These are phyloP conservation scores for Sardinella longiceps DNA, from an alignment of 2,797 vertebrate genomes.

Conservation along the genomic window DNA sequence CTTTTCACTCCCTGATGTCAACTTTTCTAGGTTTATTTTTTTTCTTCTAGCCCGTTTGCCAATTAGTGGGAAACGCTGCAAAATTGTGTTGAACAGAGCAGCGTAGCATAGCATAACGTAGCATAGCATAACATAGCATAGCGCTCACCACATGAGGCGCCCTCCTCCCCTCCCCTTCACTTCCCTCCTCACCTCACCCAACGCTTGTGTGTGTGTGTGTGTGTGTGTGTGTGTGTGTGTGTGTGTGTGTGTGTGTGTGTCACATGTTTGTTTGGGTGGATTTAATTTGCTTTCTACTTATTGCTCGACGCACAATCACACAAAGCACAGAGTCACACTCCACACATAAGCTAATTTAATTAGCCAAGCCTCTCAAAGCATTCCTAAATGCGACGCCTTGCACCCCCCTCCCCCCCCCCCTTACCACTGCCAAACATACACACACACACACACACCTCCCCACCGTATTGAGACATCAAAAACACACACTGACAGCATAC, in stretches of 20 bases:
- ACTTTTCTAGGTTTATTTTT: not conserved
- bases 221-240: not conserved
- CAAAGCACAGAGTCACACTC: slow-evolving; percentile 64
- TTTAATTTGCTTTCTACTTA: slow-evolving; percentile 57
- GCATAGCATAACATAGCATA: too few species aligned
- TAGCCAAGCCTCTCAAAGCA: slow-evolving; percentile 66
- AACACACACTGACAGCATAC: slow-evolving; percentile 62
- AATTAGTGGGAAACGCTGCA: not conserved
- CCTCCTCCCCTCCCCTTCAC: too few species aligned
- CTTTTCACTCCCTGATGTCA: not conserved
- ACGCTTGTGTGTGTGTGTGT: not conserved
- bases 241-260: not conserved
- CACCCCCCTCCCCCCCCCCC: slow-evolving; percentile 37
- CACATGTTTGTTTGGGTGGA: slow-evolving; percentile 41
- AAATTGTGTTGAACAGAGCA: not conserved
- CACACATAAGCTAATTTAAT: slow-evolving; percentile 73
- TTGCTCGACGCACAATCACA: slow-evolving; percentile 66
- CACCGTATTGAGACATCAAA: slow-evolving; percentile 71
- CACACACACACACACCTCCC: slow-evolving; percentile 1
- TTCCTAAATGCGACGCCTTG: slow-evolving; percentile 67
- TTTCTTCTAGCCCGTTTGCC: not conserved
- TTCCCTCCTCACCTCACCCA: too few species aligned
- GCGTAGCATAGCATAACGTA: too few species aligned
- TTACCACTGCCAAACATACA: not conserved
- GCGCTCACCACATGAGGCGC: too few species aligned